Evolutionary conservation across 2,113 vertebrate species (phyloP).

Genomic region (Stercorarius parasiticus): DNA sequence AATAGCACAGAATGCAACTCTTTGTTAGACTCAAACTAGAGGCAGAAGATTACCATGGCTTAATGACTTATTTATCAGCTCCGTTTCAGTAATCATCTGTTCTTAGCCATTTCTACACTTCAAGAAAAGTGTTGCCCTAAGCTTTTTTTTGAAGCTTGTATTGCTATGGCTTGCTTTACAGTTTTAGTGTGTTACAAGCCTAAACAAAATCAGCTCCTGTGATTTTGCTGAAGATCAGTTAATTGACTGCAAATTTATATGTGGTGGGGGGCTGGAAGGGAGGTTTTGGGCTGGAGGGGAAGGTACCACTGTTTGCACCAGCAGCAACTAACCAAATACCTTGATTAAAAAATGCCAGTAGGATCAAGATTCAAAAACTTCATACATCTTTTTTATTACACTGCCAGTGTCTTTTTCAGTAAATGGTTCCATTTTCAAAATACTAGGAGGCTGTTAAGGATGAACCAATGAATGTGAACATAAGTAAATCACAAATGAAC

Average conservation of each 20-base stretch:
- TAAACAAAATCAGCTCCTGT: background rate
- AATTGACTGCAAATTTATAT: background rate
- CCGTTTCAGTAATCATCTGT: background rate
- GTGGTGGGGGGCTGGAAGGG: accelerated
- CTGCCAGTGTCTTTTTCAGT: background rate
- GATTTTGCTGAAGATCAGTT: background rate
- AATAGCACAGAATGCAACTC: background rate
- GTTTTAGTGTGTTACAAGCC: background rate
- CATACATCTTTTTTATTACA: background rate
- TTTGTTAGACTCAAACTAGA: background rate
- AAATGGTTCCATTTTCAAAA: background rate
- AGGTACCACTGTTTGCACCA: background rate
- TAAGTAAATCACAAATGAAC: background rate
- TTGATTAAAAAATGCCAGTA: background rate
- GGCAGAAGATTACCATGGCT: background rate
- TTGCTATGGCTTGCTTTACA: background rate
- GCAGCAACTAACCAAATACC: background rate
- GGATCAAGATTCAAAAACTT: background rate
- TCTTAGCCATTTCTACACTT: background rate
- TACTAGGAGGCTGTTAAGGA: background rate
- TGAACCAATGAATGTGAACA: background rate
- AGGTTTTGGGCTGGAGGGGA: background rate
- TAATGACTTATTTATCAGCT: background rate
- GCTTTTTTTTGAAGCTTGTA: background rate
- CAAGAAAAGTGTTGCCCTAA: background rate